phyloP scores from a whole-genome alignment of 2,797 vertebrate species.

The Cirrhinus molitorella region DNA sequence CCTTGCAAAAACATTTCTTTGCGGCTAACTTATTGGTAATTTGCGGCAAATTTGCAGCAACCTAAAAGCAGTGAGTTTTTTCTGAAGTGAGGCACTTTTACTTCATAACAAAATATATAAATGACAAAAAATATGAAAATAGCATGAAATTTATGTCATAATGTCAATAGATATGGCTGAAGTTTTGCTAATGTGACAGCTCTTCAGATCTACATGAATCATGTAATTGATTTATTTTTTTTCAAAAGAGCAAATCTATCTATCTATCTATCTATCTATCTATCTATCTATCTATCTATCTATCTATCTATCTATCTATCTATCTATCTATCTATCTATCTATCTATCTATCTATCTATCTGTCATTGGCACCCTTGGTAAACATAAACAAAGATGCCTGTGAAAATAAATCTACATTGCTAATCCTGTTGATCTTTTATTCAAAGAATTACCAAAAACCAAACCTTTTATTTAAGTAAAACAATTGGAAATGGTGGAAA shows the following conservation, averaged over 20 bases:
- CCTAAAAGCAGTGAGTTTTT: constrained; percentile 26
- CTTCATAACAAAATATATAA: constrained; percentile 23
- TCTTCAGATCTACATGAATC: constrained; percentile 26
- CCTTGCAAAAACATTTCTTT: constrained; percentile 41
- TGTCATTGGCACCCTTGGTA: neutral
- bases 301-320: constrained; percentile 7
- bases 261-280: constrained; percentile 10
- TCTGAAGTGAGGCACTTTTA: constrained; percentile 6
- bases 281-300: constrained; percentile 7
- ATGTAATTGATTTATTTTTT: neutral
- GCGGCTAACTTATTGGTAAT: constrained; percentile 15
- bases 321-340: constrained; percentile 1
- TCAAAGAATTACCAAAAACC: neutral
- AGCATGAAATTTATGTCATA: constrained; percentile 29
- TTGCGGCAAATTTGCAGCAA: constrained; percentile 31
- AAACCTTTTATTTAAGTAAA: neutral
- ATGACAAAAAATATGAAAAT: constrained; percentile 37
- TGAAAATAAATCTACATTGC: neutral
- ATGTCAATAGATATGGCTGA: constrained; percentile 19
- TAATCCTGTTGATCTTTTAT: neutral
- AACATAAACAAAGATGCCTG: neutral
- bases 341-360: constrained; percentile 2
- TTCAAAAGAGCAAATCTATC: neutral
- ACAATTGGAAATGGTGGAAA: neutral
- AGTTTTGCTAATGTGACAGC: constrained; percentile 1